phyloP scores from a whole-genome alignment of 2,113 vertebrate species.

The Scophthalmus maximus region DNA sequence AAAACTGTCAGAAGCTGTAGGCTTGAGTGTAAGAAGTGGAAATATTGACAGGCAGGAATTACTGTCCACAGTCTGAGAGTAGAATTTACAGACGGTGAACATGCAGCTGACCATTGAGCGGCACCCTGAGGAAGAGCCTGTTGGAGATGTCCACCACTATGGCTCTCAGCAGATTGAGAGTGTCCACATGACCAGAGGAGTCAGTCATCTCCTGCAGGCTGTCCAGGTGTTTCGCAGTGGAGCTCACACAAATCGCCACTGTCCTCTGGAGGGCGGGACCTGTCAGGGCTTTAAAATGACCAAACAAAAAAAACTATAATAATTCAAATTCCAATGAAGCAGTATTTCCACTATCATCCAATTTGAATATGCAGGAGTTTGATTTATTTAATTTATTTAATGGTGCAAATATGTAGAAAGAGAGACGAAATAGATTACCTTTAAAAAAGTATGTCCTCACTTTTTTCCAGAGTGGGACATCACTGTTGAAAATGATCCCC shows the following conservation, averaged over 20 bases:
- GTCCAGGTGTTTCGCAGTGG: constrained; percentile 86
- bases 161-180: constrained; percentile 88
- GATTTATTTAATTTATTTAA: neutral
- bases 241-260: constrained; percentile 84
- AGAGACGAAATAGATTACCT: too few species aligned
- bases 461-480: constrained; percentile 88
- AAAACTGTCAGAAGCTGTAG: neutral
- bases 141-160: constrained; percentile 93
- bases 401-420: too few species aligned
- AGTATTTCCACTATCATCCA: too few species aligned
- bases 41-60: neutral
- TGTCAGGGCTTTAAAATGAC: constrained; percentile 83
- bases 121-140: constrained; percentile 89
- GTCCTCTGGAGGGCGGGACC: constrained; percentile 89
- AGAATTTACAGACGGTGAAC: neutral
- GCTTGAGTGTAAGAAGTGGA: neutral
- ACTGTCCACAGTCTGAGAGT: neutral
- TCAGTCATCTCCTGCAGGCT: constrained; percentile 76
- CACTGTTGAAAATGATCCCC: constrained; percentile 94
- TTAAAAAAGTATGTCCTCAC: constrained; percentile 89
- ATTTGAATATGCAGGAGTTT: neutral
- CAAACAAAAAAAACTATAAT: neutral
- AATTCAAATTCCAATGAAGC: too few species aligned
- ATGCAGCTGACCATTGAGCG: constrained; percentile 86
- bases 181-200: constrained; percentile 82